Base-by-base conservation (phyloP, 2,888 invertebrate species). In the Ormyrus thymus region DNA sequence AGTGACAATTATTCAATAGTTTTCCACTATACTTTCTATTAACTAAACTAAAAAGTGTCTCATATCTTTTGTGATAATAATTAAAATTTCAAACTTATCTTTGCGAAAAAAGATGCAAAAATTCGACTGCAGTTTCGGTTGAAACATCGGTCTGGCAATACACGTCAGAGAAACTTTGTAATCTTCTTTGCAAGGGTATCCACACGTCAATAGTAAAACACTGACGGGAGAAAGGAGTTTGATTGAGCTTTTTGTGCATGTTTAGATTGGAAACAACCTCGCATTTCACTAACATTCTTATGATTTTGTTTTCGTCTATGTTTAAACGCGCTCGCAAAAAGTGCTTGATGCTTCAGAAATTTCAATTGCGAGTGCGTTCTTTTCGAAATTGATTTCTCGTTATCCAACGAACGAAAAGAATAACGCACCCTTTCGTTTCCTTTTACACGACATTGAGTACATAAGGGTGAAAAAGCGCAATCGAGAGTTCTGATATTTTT, bases 321-420 rank as follows among this genome's bases (percentile, higher is more conserved):
- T 76, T 65, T 50, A 72, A 72, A 69, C 65, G 76, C 65, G 72
- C 64, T 76, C 61, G 78, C 73, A 78, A 76, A 74, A 68, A 64
- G 68, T 73, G 75, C 73, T 81, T 78, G 64, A 73, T 11, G 78
- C 77, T 70, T 80, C 80, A 65, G 56, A 75, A 80, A 74, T 58
- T 77, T 80, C 59, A 11, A 76, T 81, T 78, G 72, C 73, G 59
- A 78, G 65, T 61, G 59, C 72, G 68, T 48, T 15, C 58, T 58
- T 53, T 11, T 61, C 45, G 10, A 43, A 43, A 43, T 10, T 15
- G 9, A 45, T 15, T 29, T 8, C 6, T 45, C 10, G 13, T 55
- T 2, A 29, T 29, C 29, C 29, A 29, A 29, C 29, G 29, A 29
- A 29, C 29, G 29, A 29, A 29, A 29, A 29, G 29, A 29, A 29